Percentiles rank a stretch among this genome's conserved stretches.
Evolutionary conservation across 2,797 vertebrate species (phyloP).

Genomic region (Astyanax mexicanus): DNA sequence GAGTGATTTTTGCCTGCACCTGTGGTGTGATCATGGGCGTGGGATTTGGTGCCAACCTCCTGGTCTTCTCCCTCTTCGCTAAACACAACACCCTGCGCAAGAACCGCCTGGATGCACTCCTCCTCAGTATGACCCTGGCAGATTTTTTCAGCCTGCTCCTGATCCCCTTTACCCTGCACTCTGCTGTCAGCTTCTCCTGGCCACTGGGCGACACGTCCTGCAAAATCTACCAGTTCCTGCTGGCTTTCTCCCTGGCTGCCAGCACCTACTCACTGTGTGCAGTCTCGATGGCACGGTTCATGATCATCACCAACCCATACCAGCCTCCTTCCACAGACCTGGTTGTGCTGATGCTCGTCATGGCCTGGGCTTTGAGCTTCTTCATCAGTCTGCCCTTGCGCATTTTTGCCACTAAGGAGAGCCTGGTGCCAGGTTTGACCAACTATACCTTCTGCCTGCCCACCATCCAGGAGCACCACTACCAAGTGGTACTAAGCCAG

Average conservation of each 20-base stretch:
- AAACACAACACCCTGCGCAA: constrained; percentile 78
- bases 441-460: constrained; percentile 77
- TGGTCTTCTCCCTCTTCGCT: constrained; percentile 80
- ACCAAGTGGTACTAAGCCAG: constrained; percentile 77
- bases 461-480: constrained; percentile 76
- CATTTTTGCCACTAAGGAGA: constrained; percentile 76
- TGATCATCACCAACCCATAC: constrained; percentile 79
- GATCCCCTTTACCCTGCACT: constrained; percentile 79
- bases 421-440: constrained; percentile 57
- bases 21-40: constrained; percentile 78
- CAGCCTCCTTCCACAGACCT: constrained; percentile 72
- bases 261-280: constrained; percentile 83
- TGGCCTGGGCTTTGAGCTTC: constrained; percentile 79
- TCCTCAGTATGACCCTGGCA: constrained; percentile 80
- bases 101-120: constrained; percentile 79
- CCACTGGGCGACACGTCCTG: constrained; percentile 76
- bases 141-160: constrained; percentile 80
- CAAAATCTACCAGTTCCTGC: constrained; percentile 82
- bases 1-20: constrained; percentile 76
- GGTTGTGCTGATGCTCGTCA: constrained; percentile 72
- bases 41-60: constrained; percentile 79
- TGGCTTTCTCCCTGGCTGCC: constrained; percentile 79
- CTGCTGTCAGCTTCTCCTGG: constrained; percentile 75
- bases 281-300: constrained; percentile 77
- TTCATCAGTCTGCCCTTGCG: constrained; percentile 76